Evolutionary conservation across 2,113 vertebrate genomes (phyloP).

Genomic region (Prunella himalayana): DNA sequence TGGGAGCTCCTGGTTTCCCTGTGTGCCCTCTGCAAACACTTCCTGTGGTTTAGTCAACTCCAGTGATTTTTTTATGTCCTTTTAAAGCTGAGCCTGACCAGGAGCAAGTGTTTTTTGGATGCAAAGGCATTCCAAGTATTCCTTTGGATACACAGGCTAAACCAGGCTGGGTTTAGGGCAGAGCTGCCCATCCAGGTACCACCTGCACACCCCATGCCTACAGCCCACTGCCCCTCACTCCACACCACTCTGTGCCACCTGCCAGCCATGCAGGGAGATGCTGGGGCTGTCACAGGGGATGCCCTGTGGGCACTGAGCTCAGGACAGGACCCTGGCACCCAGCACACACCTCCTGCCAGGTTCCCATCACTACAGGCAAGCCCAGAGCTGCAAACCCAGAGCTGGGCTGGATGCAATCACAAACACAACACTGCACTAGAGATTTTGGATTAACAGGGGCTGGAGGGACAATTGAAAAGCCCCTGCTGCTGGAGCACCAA

Average conservation of each 20-base stretch:
- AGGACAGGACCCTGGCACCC: neutral
- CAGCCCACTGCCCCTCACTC: neutral
- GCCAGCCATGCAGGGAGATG: neutral
- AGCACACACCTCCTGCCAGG: neutral
- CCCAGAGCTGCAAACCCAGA: neutral
- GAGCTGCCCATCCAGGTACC: neutral
- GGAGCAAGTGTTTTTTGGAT: neutral
- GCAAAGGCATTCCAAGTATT: neutral
- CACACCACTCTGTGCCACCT: neutral
- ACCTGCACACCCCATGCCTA: neutral
- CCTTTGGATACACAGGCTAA: neutral
- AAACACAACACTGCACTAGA: neutral
- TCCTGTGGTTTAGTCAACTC: accelerated
- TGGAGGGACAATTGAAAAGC: neutral
- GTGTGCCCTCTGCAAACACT: neutral
- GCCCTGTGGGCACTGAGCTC: neutral
- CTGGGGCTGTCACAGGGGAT: neutral
- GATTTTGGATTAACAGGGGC: neutral
- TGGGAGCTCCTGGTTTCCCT: neutral
- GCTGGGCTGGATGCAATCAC: neutral
- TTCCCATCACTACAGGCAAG: neutral
- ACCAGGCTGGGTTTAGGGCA: neutral
- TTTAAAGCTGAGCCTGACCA: neutral
- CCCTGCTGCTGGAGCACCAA: neutral
- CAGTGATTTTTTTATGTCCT: accelerated